Evolutionary conservation across 2,113 vertebrate species (phyloP).

Genomic region (Marmota flaviventris): DNA sequence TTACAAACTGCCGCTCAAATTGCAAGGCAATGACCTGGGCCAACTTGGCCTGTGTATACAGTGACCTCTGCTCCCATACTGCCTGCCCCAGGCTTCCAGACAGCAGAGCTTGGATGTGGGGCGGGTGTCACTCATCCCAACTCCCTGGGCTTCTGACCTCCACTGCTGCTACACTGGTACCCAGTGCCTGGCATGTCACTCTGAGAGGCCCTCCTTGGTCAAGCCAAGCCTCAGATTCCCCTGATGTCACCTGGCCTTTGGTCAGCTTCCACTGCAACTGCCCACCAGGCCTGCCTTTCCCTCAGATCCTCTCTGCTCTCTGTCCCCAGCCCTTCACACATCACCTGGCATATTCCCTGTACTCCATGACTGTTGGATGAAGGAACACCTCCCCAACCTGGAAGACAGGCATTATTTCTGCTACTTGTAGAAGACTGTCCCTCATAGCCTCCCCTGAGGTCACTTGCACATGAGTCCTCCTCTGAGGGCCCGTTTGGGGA

Average conservation of each 20-base stretch:
- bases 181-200: not conserved
- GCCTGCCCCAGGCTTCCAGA: not conserved
- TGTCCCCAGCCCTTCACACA: not conserved
- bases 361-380: not conserved
- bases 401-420: not conserved
- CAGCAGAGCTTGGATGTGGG: fast-evolving
- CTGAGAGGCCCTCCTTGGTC: not conserved
- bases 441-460: not conserved
- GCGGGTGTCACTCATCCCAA: not conserved
- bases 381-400: not conserved
- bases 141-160: not conserved
- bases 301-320: not conserved
- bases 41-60: not conserved
- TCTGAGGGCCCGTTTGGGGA: not conserved
- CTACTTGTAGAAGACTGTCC: not conserved
- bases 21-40: conserved; percentile 27
- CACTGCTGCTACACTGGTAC: not conserved
- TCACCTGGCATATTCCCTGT: not conserved
- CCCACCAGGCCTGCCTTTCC: not conserved
- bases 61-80: not conserved
- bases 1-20: conserved; percentile 72
- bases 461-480: not conserved
- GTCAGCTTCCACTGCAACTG: conserved; percentile 1
- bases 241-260: not conserved
- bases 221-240: not conserved